Evolutionary conservation across 2,113 vertebrate genomes (phyloP).

Genomic region (Aegithalos caudatus): DNA sequence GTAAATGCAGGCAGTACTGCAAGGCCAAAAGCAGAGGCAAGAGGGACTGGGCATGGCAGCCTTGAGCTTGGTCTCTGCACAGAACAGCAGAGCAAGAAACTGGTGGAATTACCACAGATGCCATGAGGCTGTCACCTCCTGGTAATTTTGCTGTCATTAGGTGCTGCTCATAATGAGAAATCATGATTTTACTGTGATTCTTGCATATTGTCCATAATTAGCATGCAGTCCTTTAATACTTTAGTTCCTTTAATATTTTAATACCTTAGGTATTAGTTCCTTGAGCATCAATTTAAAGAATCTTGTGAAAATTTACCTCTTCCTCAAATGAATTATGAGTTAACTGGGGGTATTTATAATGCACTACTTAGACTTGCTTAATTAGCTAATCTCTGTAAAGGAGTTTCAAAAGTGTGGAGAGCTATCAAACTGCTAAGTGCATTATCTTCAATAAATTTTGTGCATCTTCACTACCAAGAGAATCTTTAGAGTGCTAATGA

Average conservation of each 20-base stretch:
- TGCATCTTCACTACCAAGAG: conserved; percentile 26
- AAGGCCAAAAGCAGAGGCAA: neutral
- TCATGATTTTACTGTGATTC: neutral
- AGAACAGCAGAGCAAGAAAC: neutral
- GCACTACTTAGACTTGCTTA: conserved; percentile 25
- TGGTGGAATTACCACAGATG: neutral
- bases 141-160: conserved; percentile 21
- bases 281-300: conserved; percentile 45
- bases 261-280: conserved; percentile 42
- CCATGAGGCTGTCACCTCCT: neutral
- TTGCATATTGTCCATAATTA: conserved; percentile 45
- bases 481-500: neutral
- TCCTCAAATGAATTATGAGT: neutral
- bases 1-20: neutral
- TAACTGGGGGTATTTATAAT: conserved; percentile 18
- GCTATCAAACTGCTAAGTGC: conserved; percentile 39
- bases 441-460: conserved; percentile 51
- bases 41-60: neutral
- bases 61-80: neutral
- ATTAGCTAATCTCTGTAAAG: conserved; percentile 56
- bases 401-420: conserved; percentile 30
- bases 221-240: neutral
- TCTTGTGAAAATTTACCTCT: conserved; percentile 34
- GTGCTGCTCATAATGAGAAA: conserved; percentile 14
- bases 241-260: too few species aligned